Conservation (phyloP, 2,797 vertebrate genomes). For the Argya squamiceps region DNA sequence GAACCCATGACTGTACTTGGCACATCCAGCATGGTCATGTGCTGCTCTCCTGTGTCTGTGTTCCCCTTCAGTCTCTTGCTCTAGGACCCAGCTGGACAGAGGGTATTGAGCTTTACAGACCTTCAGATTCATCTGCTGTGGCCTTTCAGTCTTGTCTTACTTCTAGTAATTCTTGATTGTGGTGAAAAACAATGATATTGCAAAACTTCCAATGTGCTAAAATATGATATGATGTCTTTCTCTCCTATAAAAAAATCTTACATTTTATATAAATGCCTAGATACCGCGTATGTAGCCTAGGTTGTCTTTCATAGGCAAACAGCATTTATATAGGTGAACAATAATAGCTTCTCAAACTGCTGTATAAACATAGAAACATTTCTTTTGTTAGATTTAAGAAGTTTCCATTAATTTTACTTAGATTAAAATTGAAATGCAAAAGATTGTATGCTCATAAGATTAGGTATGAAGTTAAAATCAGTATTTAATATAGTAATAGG, state of each 20-base stretch:
- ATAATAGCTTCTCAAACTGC: not conserved
- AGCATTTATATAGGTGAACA: not conserved
- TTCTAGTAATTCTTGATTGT: not conserved
- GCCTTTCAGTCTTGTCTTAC: not conserved
- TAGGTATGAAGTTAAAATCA: not conserved
- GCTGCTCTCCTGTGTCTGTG: rapidly evolving
- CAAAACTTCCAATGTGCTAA: not conserved
- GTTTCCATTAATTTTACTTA: not conserved
- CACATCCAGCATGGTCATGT: not conserved
- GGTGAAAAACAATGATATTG: not conserved
- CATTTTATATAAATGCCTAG: not conserved
- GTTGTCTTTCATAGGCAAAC: not conserved
- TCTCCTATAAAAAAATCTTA: not conserved
- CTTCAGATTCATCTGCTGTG: not conserved
- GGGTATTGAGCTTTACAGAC: not conserved
- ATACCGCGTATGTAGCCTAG: not conserved
- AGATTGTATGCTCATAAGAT: not conserved
- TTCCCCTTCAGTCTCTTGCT: not conserved
- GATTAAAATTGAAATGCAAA: not conserved
- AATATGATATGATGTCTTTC: not conserved
- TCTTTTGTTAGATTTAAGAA: not conserved
- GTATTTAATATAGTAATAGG: not conserved
- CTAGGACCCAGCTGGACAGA: not conserved
- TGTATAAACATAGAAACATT: not conserved
- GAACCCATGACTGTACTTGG: rapidly evolving